These are phyloP conservation scores for Hydrocynus forskahlii DNA, from an alignment of 2,797 vertebrate genomes.

Conservation along the genomic window DNA sequence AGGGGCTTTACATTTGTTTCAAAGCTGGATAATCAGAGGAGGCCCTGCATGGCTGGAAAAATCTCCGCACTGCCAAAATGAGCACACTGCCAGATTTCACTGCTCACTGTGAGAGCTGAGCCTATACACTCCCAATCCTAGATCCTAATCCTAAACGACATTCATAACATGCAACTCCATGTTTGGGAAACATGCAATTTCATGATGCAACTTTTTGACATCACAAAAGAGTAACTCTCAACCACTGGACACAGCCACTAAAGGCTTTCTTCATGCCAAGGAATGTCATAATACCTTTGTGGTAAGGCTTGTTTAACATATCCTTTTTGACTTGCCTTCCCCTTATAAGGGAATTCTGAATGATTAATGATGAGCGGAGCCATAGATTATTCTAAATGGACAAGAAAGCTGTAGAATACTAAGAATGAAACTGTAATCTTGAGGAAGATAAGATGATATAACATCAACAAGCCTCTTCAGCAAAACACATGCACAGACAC, in stretches of 20 bases:
- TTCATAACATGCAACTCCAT: too few relatives aligned
- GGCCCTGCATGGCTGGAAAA: neutral
- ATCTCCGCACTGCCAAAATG: neutral
- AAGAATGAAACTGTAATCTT: too few relatives aligned
- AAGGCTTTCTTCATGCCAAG: neutral
- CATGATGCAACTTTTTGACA: neutral
- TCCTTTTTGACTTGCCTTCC: neutral
- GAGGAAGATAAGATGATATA: too few relatives aligned
- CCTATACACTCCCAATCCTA: neutral
- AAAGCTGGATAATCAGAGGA: conserved; percentile 12
- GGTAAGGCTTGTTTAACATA: neutral
- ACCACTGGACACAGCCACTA: neutral
- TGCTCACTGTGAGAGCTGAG: neutral
- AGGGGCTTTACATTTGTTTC: neutral
- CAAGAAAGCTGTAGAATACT: too few relatives aligned
- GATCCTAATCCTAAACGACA: neutral
- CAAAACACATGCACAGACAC: too few relatives aligned
- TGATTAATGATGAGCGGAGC: too few relatives aligned
- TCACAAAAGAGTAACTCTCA: neutral
- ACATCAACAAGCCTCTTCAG: too few relatives aligned
- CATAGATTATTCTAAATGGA: too few relatives aligned
- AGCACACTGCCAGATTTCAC: neutral
- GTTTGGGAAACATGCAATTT: neutral
- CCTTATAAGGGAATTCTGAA: too few relatives aligned
- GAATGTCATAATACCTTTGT: neutral